These are phyloP conservation scores for Centroberyx gerrardi DNA, from an alignment of 2,797 vertebrate genomes.

Conservation along the genomic window DNA sequence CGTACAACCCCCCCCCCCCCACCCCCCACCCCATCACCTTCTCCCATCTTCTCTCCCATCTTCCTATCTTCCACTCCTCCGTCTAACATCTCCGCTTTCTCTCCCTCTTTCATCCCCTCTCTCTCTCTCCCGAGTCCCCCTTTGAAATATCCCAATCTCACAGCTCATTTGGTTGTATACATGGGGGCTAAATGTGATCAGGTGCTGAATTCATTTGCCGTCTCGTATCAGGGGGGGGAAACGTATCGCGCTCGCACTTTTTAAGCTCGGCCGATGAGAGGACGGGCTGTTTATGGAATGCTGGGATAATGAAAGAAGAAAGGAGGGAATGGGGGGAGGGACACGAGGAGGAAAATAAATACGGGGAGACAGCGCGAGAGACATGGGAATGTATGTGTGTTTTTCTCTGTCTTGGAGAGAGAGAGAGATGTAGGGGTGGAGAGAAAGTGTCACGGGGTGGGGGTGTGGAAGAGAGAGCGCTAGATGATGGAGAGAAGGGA, in stretches of 20 bases:
- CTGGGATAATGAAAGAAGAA: background rate
- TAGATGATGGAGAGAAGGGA: slow-evolving; percentile 17
- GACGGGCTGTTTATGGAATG: background rate
- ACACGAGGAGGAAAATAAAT: background rate
- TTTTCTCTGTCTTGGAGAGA: background rate
- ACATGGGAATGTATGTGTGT: slow-evolving; percentile 10
- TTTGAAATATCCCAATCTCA: slow-evolving; percentile 20
- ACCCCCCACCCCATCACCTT: background rate
- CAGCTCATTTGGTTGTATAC: slow-evolving; percentile 28
- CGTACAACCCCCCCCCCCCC: background rate
- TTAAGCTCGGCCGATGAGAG: slow-evolving; percentile 17
- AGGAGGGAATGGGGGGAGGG: background rate
- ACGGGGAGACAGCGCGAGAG: background rate
- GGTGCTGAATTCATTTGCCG: slow-evolving; percentile 27
- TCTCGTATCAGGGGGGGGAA: slow-evolving; percentile 1
- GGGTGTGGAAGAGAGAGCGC: background rate
- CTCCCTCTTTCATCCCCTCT: background rate
- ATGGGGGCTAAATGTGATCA: slow-evolving; percentile 36
- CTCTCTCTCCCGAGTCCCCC: slow-evolving; percentile 1
- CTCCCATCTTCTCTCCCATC: background rate
- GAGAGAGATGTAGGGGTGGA: slow-evolving; percentile 12
- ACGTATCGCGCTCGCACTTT: background rate
- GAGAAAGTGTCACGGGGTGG: slow-evolving; percentile 4
- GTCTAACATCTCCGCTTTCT: background rate
- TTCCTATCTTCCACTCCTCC: background rate